phyloP scores from a whole-genome alignment of 37 sponge, comb jelly and placozoan genomes.

The Tethya wilhelma region DNA sequence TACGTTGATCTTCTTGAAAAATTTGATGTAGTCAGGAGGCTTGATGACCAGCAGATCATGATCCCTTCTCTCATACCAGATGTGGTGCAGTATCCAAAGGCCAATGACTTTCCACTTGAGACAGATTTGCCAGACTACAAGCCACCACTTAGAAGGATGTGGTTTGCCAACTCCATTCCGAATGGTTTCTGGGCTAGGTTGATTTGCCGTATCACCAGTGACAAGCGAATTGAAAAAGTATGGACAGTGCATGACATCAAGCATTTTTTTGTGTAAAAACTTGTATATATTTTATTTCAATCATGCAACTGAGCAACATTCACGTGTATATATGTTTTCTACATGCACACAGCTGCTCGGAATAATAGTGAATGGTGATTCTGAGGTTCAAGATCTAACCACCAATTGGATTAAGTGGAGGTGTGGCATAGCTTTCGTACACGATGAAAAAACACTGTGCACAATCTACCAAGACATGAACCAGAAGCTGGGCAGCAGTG shows the following conservation, averaged over 20 bases:
- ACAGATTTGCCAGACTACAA: slow-evolving; percentile 2
- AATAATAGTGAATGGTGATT: too few species aligned
- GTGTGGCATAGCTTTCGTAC: slow-evolving; percentile 54
- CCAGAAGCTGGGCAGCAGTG: neutral
- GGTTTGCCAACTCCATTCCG: slow-evolving; percentile 77
- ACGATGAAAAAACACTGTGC: slow-evolving; percentile 39
- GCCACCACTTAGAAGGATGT: slow-evolving; percentile 62
- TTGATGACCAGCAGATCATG: slow-evolving; percentile 58
- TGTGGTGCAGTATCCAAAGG: slow-evolving; percentile 27
- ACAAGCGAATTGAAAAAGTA: slow-evolving; percentile 57
- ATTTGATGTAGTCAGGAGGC: slow-evolving; percentile 79
- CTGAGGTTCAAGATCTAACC: too few species aligned
- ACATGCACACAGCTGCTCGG: slow-evolving; percentile 10
- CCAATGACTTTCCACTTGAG: slow-evolving; percentile 20
- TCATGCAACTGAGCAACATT: too few species aligned
- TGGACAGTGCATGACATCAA: neutral
- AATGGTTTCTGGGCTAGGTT: slow-evolving; percentile 93
- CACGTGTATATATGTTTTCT: too few species aligned
- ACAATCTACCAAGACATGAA: slow-evolving; percentile 43
- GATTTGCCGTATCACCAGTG: slow-evolving; percentile 76
- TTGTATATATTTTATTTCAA: too few species aligned
- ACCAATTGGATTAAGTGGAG: slow-evolving; percentile 75
- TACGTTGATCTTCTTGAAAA: slow-evolving; percentile 77
- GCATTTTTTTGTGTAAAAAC: neutral
- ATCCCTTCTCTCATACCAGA: slow-evolving; percentile 85